Evolutionary conservation across 2,113 vertebrate species (phyloP).

Genomic region (Cyanistes caeruleus): DNA sequence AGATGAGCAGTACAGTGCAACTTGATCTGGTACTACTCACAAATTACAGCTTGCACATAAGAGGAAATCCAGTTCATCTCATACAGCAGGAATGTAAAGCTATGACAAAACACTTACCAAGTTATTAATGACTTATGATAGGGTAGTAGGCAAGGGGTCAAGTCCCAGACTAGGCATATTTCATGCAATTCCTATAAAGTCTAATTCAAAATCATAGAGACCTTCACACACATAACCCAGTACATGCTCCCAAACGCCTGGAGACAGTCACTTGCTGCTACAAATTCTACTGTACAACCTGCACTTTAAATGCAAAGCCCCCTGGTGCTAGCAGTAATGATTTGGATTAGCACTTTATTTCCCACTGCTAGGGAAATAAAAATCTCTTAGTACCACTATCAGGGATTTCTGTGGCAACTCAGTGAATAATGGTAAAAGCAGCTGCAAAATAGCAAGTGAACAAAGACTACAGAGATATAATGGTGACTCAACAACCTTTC

Average conservation of each 20-base stretch:
- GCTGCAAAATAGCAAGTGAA: slow-evolving; percentile 42
- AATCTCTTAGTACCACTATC: not conserved
- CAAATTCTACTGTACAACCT: not conserved
- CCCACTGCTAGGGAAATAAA: slow-evolving; percentile 26
- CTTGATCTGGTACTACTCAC: not conserved
- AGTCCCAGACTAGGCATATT: not conserved
- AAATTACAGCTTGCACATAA: not conserved
- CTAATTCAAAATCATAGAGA: not conserved
- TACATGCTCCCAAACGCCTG: not conserved
- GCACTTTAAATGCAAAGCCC: not conserved
- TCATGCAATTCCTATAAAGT: not conserved
- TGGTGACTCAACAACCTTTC: slow-evolving; percentile 40
- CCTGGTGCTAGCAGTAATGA: not conserved
- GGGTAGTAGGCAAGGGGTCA: not conserved
- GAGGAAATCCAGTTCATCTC: not conserved
- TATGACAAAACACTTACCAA: not conserved
- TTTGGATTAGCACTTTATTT: slow-evolving; percentile 18
- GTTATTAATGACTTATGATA: not conserved
- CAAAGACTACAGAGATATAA: slow-evolving; percentile 14
- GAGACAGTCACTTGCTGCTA: not conserved
- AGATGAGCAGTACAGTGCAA: not conserved
- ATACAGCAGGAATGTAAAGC: not conserved
- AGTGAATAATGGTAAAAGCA: slow-evolving; percentile 29
- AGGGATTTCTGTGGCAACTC: not conserved
- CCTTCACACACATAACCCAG: not conserved